These are phyloP conservation scores for Rhinogobius similis DNA, from an alignment of 2,113 vertebrate genomes.

Conservation along the genomic window DNA sequence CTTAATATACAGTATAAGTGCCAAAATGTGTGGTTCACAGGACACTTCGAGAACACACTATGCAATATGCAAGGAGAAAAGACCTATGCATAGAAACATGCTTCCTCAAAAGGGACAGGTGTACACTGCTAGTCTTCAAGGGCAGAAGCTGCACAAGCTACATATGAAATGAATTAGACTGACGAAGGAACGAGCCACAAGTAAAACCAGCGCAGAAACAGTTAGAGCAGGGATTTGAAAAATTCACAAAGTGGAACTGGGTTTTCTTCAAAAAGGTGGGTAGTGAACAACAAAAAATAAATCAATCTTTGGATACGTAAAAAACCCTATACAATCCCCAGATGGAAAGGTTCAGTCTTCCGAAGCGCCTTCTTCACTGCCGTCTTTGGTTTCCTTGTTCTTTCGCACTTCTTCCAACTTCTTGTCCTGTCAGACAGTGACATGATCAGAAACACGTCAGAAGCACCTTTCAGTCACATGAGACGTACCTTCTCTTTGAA, in stretches of 20 bases:
- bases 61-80: constrained; percentile 57
- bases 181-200: constrained; percentile 77
- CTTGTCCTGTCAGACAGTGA: constrained; percentile 84
- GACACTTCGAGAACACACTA: constrained; percentile 53
- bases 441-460: neutral
- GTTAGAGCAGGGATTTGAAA: constrained; percentile 74
- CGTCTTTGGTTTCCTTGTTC: constrained; percentile 96
- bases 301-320: constrained; percentile 91
- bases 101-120: constrained; percentile 59
- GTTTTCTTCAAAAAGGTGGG: constrained; percentile 71
- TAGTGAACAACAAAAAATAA: constrained; percentile 77
- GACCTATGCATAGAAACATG: constrained; percentile 71
- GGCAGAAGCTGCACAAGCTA: constrained; percentile 66
- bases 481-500: constrained; percentile 91
- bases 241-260: constrained; percentile 69
- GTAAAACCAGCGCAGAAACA: constrained; percentile 83
- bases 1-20: constrained; percentile 53
- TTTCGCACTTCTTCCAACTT: constrained; percentile 94
- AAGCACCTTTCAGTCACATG: neutral
- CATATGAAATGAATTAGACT: constrained; percentile 78
- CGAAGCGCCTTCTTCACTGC: constrained; percentile 72
- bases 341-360: constrained; percentile 78
- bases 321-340: constrained; percentile 77
- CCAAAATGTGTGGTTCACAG: constrained; percentile 49
- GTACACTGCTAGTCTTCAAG: constrained; percentile 57